Base-by-base conservation (phyloP, 2,888 invertebrate species). In the Theretra japonica region DNA sequence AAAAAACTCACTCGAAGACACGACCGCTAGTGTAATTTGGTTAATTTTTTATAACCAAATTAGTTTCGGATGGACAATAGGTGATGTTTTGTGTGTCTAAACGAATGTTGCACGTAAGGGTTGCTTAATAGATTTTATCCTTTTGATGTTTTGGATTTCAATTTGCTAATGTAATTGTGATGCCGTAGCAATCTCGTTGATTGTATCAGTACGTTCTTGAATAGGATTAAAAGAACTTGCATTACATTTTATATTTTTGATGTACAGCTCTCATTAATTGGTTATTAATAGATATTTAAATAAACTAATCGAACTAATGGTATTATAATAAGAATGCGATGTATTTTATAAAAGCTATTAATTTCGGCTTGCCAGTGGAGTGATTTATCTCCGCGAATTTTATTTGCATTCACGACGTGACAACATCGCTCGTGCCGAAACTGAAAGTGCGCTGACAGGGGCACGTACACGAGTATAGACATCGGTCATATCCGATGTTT, bases 371-470 rank as follows among this genome's bases (percentile, higher is more conserved):
- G n/a, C 11, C 6, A 28, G 28, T 28, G 19, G 30, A n/a, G 30
- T n/a, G 1, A 23, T 69, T 33, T 15, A 33, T 57, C 8, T 17
- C 33, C n/a, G 33, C n/a, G 58, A 70, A 4, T n/a, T 70, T 70
- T 53, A 69, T 68, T 28, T 33, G 59, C 28, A 53, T 50, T 41
- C 8, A 4, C 33, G 48, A 48, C 68, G 68, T 84, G 84, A 84
- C 85, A 86, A 84, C 81, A 84, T 75, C 81, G 82, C 76, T 85
- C 80, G 81, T 79, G 81, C 85, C 84, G 89, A 90, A 89, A 90
- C 79, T 79, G 90, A 90, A 89, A 90, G 90, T 90, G 85, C 86
- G 78, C 75, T 79, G 80, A 74, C 82, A 82, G 80, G 83, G 82
- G 82, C 80, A 77, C 82, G 82, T 84, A 83, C 84, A 83, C 81